Evolutionary conservation across 2,888 invertebrate species (phyloP).

Genomic region (Drosophila merina): DNA sequence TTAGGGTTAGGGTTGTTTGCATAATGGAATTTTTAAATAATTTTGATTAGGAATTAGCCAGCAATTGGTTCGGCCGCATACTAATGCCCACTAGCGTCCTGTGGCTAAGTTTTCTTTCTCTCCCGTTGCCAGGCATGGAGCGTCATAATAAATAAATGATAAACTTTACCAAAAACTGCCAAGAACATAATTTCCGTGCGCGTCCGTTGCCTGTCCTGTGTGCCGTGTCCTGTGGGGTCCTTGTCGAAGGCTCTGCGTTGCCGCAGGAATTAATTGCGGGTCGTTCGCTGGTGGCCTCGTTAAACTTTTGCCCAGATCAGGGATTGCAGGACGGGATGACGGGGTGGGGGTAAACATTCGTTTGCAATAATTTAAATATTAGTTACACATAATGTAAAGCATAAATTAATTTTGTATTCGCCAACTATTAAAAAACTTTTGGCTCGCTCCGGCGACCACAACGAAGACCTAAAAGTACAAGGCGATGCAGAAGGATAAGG

Average conservation of each 20-base stretch:
- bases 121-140: constrained; percentile 36
- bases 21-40: constrained; percentile 50
- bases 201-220: background rate
- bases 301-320: constrained; percentile 57
- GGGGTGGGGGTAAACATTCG: constrained; percentile 36
- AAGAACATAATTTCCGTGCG: constrained; percentile 61
- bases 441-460: constrained; percentile 2
- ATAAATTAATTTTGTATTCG: constrained; percentile 81
- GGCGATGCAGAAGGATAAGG: constrained; percentile 1
- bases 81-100: constrained; percentile 45
- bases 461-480: background rate
- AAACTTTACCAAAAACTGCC: constrained; percentile 57
- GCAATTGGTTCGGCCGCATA: constrained; percentile 60
- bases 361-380: constrained; percentile 74
- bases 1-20: constrained; percentile 11
- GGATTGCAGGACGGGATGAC: background rate
- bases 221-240: constrained; percentile 16
- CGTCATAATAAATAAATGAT: constrained; percentile 54
- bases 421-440: constrained; percentile 77
- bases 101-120: constrained; percentile 13
- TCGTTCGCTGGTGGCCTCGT: constrained; percentile 44
- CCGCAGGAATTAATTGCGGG: constrained; percentile 68
- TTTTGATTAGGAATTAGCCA: constrained; percentile 51
- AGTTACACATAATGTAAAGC: constrained; percentile 79
- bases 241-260: constrained; percentile 30